Evolutionary conservation across 2,888 invertebrate species (phyloP), one percentile per base, ranked within the genome.

Genomic region (Sinodicranocentrus sp.): DNA sequence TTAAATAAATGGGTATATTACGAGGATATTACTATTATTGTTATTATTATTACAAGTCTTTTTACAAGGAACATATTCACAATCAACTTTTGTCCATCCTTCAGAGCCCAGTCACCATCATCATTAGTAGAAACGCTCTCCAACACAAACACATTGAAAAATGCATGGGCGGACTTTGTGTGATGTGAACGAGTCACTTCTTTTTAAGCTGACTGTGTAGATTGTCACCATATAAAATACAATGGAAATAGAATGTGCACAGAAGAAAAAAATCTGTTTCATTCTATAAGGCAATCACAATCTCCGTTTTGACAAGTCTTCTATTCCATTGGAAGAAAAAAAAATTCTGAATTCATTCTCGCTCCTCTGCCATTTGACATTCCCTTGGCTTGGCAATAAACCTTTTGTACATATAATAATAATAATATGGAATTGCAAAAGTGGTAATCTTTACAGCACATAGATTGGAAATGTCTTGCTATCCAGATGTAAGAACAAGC

Each of bases 401-500:
- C 8, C 5, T 3, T 23, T 2, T 57, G 3, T 21, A n/a, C 15
- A 23, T 23, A 57, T 23, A 19, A 23, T 57, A 3, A 10, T 48
- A n/a, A 10, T 13, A n/a, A 15, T 15, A 8, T 48, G 3, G 48
- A 13, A 2, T 48, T 17, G 19, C 57, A 19, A 15, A 19, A 15
- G 57, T 19, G 3, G 19, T 28, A 28, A 63, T 63, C 63, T 28
- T 63, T 63, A 63, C 33, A 63, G 17, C 33, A n/a, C n/a, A n/a
- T 15, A 59, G 13, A 63, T 28, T 33, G 33, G n/a, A 33, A 21
- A 57, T 57, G 57, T n/a, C 33, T 48, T 48, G 17, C 28, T 17
- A 59, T 26, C 33, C 33, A 28, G 63, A 3, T 57, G 57, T 5
- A 63, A 28, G 63, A 3, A 63, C 63, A 63, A 28, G 1, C 33